Conservation (phyloP, 2,113 vertebrate species). For the Sapayoa aenigma region DNA sequence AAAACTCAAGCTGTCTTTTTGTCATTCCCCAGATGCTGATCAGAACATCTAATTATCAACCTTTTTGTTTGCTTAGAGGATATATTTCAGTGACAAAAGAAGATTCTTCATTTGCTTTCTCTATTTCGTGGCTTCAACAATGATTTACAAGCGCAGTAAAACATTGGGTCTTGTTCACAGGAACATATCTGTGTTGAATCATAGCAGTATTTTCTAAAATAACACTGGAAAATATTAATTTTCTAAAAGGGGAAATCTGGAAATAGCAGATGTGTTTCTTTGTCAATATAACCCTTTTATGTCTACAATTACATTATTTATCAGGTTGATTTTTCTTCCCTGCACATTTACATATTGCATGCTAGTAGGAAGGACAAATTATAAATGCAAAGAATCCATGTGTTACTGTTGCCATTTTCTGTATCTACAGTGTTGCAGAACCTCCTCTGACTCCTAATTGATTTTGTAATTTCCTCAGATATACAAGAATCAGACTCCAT, state of each 20-base stretch:
- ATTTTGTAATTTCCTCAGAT: not conserved
- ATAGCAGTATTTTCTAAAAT: not conserved
- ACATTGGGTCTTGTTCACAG: not conserved
- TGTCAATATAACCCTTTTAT: not conserved
- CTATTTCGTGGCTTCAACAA: not conserved
- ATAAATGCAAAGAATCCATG: not conserved
- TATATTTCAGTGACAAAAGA: not conserved
- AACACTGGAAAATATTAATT: not conserved
- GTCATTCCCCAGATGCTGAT: not conserved
- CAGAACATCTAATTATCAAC: not conserved
- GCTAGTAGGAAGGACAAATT: not conserved
- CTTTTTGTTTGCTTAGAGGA: not conserved
- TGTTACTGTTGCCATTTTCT: not conserved
- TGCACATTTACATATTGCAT: not conserved
- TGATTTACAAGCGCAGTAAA: not conserved
- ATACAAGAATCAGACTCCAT: not conserved
- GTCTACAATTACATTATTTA: not conserved
- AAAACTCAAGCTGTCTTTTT: not conserved
- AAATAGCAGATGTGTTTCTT: not conserved
- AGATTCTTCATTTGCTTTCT: not conserved
- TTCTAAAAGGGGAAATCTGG: not conserved
- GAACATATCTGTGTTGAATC: not conserved
- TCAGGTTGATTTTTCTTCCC: not conserved
- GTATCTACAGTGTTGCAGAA: not conserved
- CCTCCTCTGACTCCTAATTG: not conserved